Evolutionary conservation across 2,797 vertebrate genomes (phyloP).

Genomic region (Podarcis lilfordi): DNA sequence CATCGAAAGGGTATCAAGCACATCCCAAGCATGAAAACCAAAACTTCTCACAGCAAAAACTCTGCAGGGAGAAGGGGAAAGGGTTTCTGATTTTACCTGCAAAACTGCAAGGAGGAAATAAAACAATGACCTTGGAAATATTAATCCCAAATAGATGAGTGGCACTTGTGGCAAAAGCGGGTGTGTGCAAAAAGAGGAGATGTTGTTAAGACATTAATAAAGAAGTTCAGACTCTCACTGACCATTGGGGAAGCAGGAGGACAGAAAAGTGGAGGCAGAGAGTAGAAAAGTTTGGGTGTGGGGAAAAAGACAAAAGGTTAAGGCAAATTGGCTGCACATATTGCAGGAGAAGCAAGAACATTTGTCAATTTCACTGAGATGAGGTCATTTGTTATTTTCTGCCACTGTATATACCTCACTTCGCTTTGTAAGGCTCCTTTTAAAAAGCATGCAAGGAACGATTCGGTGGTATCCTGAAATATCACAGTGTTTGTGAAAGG

Average conservation of each 20-base stretch:
- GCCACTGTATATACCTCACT: background rate
- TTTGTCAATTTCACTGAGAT: conserved; percentile 78
- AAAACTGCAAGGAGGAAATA: conserved; percentile 18
- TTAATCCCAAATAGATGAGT: conserved; percentile 40
- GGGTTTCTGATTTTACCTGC: background rate
- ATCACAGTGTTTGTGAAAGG: background rate
- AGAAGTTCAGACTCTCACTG: conserved; percentile 26
- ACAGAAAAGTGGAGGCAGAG: conserved; percentile 9
- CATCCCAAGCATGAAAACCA: conserved; percentile 63
- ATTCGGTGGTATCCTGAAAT: background rate
- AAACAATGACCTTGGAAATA: conserved; percentile 44
- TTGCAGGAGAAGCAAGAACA: conserved; percentile 60
- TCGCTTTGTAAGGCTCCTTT: conserved; percentile 8
- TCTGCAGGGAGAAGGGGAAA: conserved; percentile 41
- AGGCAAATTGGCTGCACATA: conserved; percentile 59
- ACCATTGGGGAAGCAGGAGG: conserved; percentile 38
- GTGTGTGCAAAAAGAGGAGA: conserved; percentile 62
- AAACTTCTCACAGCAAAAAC: conserved; percentile 61
- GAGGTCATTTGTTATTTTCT: background rate
- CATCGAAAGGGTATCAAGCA: conserved; percentile 66
- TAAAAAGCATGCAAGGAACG: background rate
- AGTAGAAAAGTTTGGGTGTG: conserved; percentile 45
- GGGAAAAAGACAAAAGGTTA: conserved; percentile 55
- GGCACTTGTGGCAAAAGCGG: conserved; percentile 63
- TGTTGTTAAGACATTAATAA: conserved; percentile 51